These are phyloP conservation scores for Apogon talboti DNA, from an alignment of 2,797 vertebrate genomes.

Conservation along the genomic window DNA sequence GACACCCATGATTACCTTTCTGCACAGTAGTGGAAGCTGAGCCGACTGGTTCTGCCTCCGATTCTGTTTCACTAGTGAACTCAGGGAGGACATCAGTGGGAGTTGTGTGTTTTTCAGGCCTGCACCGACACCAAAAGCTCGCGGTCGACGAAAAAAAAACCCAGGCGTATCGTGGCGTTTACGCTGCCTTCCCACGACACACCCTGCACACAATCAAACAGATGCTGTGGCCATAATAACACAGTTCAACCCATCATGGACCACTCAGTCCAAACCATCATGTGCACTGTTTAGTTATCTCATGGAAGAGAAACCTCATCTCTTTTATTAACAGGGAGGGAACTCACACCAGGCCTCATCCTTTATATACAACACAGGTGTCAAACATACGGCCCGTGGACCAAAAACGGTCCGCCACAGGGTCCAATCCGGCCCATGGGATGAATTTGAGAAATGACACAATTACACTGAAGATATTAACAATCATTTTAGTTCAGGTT, in stretches of 20 bases:
- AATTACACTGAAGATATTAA: too few relatives aligned
- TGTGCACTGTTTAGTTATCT: slow-evolving; percentile 37
- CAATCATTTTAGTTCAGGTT: too few relatives aligned
- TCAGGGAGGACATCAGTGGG: slow-evolving; percentile 40
- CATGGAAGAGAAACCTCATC: slow-evolving; percentile 44
- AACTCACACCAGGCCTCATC: slow-evolving; percentile 30
- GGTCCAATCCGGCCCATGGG: too few relatives aligned
- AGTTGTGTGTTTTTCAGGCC: slow-evolving; percentile 55
- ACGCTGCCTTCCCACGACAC: slow-evolving; percentile 64
- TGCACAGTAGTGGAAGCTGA: slow-evolving; percentile 9
- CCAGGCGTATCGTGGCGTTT: slow-evolving; percentile 34
- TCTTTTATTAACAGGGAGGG: slow-evolving; percentile 36
- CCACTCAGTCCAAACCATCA: slow-evolving; percentile 36
- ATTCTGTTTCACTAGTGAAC: too few relatives aligned
- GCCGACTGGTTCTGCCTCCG: background rate
- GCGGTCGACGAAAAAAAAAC: slow-evolving; percentile 50
- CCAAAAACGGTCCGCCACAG: too few relatives aligned
- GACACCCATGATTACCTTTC: slow-evolving; percentile 27
- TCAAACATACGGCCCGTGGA: too few relatives aligned
- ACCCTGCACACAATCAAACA: slow-evolving; percentile 55
- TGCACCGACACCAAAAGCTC: slow-evolving; percentile 48
- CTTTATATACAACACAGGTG: slow-evolving; percentile 44
- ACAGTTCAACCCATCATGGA: slow-evolving; percentile 48
- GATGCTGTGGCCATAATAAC: slow-evolving; percentile 63
- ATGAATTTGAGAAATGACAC: too few relatives aligned